Evolutionary conservation across 2,888 invertebrate species (phyloP).

Genomic region (Toxonevra muliebris): DNA sequence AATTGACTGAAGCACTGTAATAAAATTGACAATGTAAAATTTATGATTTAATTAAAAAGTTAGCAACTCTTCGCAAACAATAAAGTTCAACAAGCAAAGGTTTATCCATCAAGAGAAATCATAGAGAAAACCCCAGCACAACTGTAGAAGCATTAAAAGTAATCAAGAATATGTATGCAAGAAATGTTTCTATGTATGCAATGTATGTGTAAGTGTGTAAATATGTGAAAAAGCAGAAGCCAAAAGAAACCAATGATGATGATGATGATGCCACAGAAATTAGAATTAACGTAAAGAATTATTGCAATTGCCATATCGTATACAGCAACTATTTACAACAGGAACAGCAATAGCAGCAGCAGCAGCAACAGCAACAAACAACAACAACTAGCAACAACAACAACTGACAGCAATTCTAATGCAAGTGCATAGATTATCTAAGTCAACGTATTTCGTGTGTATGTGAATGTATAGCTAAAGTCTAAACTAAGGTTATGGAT

Average conservation of each 20-base stretch:
- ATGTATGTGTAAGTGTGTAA: slow-evolving; percentile 10
- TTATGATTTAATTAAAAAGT: slow-evolving; percentile 4
- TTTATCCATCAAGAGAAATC: background rate
- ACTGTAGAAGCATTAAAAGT: background rate
- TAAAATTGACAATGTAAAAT: background rate
- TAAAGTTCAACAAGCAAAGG: background rate
- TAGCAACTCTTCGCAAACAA: background rate
- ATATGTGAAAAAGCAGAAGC: slow-evolving; percentile 23
- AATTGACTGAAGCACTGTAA: too few relatives aligned
- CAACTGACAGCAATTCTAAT: background rate
- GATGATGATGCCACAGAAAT: slow-evolving; percentile 35
- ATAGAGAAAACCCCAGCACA: background rate
- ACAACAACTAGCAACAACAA: background rate
- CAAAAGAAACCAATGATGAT: slow-evolving; percentile 10
- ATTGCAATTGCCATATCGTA: slow-evolving; percentile 15
- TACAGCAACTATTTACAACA: background rate
- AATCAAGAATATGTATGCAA: slow-evolving; percentile 10
- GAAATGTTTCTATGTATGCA: slow-evolving; percentile 26
- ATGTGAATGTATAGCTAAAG: too few relatives aligned
- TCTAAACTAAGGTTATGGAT: too few relatives aligned
- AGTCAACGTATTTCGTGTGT: too few relatives aligned
- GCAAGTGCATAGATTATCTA: too few relatives aligned
- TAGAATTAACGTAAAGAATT: slow-evolving; percentile 17
- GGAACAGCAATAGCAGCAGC: slow-evolving; percentile 12
- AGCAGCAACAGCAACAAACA: background rate